A percentile compares a stretch with the other conserved stretches of the same genome.
Conservation (phyloP, 2,113 vertebrate genomes). For the human region GRCh38 chr6:11539501-11540000, state of each 20-base stretch:
- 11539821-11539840: slow-evolving; percentile 18
- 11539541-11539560: neutral
- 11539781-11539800: neutral
- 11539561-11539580: neutral
- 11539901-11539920: neutral
- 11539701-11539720: neutral
- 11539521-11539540: neutral
- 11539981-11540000: neutral
- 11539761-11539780: neutral
- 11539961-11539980: neutral
- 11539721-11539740: neutral
- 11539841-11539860: neutral
- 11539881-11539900: neutral
- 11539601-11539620: neutral
- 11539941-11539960: neutral
- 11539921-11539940: neutral
- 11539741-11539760: neutral
- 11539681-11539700: slow-evolving; percentile 6
- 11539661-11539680: neutral
- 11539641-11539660: slow-evolving; percentile 6
- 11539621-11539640: neutral
- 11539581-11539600: neutral
- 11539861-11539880: neutral
- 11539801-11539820: neutral
- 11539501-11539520: neutral